A percentile compares a stretch with the other conserved stretches of the same genome.
Conservation (phyloP, 2,888 invertebrate genomes). For the Arenicola marina region DNA sequence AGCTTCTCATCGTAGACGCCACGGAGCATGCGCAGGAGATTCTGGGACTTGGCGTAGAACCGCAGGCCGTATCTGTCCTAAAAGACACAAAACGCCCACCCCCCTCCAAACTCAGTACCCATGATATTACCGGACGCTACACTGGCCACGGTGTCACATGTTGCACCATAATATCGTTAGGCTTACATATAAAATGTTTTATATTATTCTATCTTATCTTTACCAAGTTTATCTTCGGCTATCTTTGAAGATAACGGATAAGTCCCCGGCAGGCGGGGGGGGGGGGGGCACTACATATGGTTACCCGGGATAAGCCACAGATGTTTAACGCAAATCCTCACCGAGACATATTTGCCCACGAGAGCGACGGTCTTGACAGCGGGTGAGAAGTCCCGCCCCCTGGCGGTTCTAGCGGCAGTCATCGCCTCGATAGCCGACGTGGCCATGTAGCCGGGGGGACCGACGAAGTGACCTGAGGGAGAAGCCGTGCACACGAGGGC, state of each 20-base stretch:
- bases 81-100: no score
- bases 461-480: background rate
- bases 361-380: background rate
- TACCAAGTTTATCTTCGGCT: no score
- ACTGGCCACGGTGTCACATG: no score
- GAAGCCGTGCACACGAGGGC: no score
- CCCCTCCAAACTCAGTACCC: no score
- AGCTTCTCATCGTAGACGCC: constrained; percentile 38
- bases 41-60: constrained; percentile 35
- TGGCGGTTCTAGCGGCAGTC: background rate
- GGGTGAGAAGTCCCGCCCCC: background rate
- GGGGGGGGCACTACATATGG: no score
- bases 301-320: no score
- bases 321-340: background rate
- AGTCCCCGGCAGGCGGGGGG: no score
- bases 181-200: no score
- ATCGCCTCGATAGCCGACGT: background rate
- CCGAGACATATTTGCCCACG: background rate
- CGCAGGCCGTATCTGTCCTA: constrained; percentile 21
- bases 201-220: no score
- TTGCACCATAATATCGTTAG: no score
- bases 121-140: no score
- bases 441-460: background rate
- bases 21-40: constrained; percentile 29
- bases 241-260: background rate